Evolutionary conservation across 2,113 vertebrate genomes (phyloP), one percentile per base, ranked within the genome.

Genomic region (Cacatua alba): DNA sequence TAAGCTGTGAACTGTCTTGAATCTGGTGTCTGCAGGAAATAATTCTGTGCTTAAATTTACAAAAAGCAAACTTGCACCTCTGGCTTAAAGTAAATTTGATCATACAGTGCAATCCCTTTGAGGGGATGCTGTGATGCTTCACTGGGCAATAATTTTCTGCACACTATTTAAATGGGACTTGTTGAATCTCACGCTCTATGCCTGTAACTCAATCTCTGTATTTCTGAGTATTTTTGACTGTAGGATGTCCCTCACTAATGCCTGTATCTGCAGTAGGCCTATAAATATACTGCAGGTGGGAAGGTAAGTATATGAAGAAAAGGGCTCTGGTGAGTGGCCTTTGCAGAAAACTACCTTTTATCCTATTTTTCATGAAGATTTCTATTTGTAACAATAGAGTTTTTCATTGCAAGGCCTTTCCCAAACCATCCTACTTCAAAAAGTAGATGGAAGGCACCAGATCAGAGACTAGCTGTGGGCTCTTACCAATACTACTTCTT

Each of bases 241-340:
- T 99, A 99, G 98, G 98, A 97, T 99, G 97, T 98, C 97, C 98
- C 97, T 99, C 98, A 98, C 98, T 99, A 98, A 97, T 98, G 98
- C 98, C 97, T 98, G 82, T 97, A 97, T 99, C 98, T 99, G 98
- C 98, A 99, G 98, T 99, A 99, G 98, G 97, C 98, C 98, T 99
- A 98, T 98, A 99, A 99, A 98, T 98, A 98, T 98, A 99, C 98
- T 99, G 98, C 98, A 98, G 98, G 97, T 99, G 97, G 95, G 94
- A 98, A 97, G 98, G 98, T 99, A 99, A 99, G 98, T 99, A 99
- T 98, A 82, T 98, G 96, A 98, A 98, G 96, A 98, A 98, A 98
- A 98, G 98, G 98, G 98, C 98, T 98, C 97, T 98, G 98, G 98
- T 99, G 98, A 99, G 98, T 99, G 97, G 97, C 97, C 98, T 98